These are phyloP conservation scores for Leptodactylus fallax DNA, from an alignment of 2,797 vertebrate species.

Conservation along the genomic window DNA sequence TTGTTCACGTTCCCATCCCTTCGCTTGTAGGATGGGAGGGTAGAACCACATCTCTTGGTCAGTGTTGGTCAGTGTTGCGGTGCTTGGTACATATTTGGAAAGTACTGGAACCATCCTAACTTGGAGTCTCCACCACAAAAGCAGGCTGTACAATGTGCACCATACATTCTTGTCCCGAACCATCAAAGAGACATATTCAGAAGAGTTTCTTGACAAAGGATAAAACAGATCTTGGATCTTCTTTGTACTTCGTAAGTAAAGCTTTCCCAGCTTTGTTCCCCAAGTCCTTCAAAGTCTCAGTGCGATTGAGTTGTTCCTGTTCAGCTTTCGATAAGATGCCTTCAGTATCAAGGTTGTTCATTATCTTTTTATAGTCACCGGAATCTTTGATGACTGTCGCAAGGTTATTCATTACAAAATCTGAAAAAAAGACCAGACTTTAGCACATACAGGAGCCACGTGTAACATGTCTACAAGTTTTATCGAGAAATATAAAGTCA, in stretches of 20 bases:
- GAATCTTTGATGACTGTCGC: background rate
- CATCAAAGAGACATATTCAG: background rate
- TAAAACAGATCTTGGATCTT: background rate
- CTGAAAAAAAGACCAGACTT: conserved; percentile 17
- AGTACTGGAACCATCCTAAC: too few species aligned
- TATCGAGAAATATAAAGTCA: background rate
- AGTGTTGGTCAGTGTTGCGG: too few species aligned
- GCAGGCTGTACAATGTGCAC: background rate
- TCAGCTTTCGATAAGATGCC: background rate
- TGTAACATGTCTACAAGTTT: background rate
- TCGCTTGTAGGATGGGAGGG: background rate
- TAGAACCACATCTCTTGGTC: too few species aligned
- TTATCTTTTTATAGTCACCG: conserved; percentile 39
- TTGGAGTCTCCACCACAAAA: too few species aligned
- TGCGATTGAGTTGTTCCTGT: background rate
- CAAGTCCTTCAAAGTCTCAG: conserved; percentile 4
- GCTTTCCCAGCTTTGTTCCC: background rate
- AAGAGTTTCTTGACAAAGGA: background rate
- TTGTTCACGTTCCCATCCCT: too few species aligned
- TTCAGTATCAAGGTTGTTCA: background rate
- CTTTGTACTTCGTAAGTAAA: background rate
- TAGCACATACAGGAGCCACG: background rate
- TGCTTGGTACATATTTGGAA: too few species aligned
- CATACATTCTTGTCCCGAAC: background rate
- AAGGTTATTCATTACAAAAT: background rate